A percentile compares a stretch with the other conserved stretches of the same genome.
Conservation (phyloP, 2,113 vertebrate species). For the Silurus meridionalis region DNA sequence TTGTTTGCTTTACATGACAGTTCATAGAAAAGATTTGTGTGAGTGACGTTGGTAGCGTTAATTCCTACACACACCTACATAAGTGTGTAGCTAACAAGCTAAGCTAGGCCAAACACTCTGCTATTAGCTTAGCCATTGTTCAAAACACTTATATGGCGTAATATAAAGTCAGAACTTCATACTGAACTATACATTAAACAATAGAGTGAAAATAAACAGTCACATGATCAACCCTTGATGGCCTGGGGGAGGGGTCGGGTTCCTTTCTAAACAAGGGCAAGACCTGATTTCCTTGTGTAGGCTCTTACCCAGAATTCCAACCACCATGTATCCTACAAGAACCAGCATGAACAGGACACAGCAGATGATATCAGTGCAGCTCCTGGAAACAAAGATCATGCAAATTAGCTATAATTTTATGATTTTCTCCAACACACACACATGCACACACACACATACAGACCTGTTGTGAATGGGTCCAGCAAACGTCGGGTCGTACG, state of each 20-base stretch:
- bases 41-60: neutral
- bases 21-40: no score
- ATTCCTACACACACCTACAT: neutral
- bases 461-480: conserved; percentile 86
- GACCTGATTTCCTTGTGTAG: neutral
- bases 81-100: neutral
- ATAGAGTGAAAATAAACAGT: neutral
- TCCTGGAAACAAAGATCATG: conserved; percentile 63
- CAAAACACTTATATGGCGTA: neutral
- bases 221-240: neutral
- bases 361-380: conserved; percentile 87
- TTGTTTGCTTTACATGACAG: no score
- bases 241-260: neutral
- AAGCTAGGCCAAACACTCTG: neutral
- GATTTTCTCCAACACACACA: neutral
- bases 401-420: neutral
- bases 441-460: conserved; percentile 30
- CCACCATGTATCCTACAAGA: conserved; percentile 77
- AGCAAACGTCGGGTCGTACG: conserved; percentile 77
- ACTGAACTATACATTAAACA: neutral
- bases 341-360: conserved; percentile 81
- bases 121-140: neutral
- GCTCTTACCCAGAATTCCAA: conserved; percentile 81
- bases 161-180: neutral
- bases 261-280: neutral